Conservation (phyloP, 2,888 invertebrate genomes). For the Lepidocyrtinus sp. region DNA sequence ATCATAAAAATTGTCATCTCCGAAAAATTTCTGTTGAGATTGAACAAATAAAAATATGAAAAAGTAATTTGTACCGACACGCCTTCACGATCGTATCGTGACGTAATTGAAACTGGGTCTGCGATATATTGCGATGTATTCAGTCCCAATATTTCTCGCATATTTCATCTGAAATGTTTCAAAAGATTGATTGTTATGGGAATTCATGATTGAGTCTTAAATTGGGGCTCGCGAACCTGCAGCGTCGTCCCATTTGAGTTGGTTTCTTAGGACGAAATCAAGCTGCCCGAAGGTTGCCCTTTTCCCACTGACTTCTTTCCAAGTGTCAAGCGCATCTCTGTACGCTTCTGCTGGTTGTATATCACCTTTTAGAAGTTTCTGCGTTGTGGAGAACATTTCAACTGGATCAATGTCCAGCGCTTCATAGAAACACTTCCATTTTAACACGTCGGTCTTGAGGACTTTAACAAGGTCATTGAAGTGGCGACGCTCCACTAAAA, state of each 20-base stretch:
- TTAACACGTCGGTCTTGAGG: constrained; percentile 54
- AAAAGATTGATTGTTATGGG: constrained; percentile 3
- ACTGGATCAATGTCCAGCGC: constrained; percentile 59
- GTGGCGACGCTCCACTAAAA: constrained; percentile 64
- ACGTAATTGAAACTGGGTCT: background rate
- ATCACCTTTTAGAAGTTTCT: constrained; percentile 57
- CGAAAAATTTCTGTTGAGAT: constrained; percentile 55
- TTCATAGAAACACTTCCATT: constrained; percentile 60
- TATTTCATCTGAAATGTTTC: constrained; percentile 55
- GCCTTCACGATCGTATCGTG: too few relatives aligned
- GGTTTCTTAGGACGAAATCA: constrained; percentile 46
- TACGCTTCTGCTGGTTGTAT: constrained; percentile 62
- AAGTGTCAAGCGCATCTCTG: constrained; percentile 61
- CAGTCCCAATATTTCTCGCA: constrained; percentile 57
- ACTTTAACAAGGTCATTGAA: constrained; percentile 65
- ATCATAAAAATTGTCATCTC: constrained; percentile 42
- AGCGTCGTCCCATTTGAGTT: constrained; percentile 59
- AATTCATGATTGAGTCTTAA: background rate
- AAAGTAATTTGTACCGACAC: too few relatives aligned
- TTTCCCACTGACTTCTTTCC: constrained; percentile 62
- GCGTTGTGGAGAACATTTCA: constrained; percentile 64
- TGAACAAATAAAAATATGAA: constrained; percentile 51
- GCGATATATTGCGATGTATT: background rate
- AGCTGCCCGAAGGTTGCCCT: constrained; percentile 59
- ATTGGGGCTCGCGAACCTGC: constrained; percentile 55